Evolutionary conservation across 2,888 invertebrate genomes (phyloP).

Genomic region (Halictus quadricinctus): DNA sequence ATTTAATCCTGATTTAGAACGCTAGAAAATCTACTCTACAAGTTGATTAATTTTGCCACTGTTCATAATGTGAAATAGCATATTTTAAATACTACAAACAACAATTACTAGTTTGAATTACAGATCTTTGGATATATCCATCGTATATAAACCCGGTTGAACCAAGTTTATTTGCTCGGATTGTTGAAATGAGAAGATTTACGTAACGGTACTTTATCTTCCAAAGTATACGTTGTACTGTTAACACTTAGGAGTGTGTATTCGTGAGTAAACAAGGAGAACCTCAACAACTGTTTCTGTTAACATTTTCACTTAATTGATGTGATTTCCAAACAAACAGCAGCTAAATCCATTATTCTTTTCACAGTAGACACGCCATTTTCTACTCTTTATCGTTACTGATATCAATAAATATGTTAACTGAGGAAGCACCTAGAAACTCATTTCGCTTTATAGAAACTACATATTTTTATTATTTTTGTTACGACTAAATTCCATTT

Average conservation of each 20-base stretch:
- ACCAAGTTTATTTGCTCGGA: constrained; percentile 1
- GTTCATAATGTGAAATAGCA: background rate
- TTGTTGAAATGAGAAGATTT: constrained; percentile 13
- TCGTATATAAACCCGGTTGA: background rate
- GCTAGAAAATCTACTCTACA: background rate
- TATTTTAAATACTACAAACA: background rate
- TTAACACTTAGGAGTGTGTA: background rate
- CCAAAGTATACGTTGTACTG: background rate
- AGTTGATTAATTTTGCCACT: background rate
- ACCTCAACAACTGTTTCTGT: constrained; percentile 1
- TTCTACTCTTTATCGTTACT: background rate
- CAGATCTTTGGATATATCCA: background rate
- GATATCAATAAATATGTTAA: constrained; percentile 6
- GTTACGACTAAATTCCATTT: background rate
- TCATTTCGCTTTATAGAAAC: background rate
- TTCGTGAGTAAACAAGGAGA: background rate
- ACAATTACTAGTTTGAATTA: background rate
- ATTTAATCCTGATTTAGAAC: background rate
- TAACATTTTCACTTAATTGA: constrained; percentile 12
- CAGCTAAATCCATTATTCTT: background rate
- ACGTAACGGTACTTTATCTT: constrained; percentile 3
- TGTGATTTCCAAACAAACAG: background rate
- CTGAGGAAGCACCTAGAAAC: background rate
- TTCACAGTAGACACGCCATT: background rate
- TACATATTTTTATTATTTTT: background rate